Evolutionary conservation across 2,888 invertebrate species (phyloP).

Genomic region (Osmoderma eremita): DNA sequence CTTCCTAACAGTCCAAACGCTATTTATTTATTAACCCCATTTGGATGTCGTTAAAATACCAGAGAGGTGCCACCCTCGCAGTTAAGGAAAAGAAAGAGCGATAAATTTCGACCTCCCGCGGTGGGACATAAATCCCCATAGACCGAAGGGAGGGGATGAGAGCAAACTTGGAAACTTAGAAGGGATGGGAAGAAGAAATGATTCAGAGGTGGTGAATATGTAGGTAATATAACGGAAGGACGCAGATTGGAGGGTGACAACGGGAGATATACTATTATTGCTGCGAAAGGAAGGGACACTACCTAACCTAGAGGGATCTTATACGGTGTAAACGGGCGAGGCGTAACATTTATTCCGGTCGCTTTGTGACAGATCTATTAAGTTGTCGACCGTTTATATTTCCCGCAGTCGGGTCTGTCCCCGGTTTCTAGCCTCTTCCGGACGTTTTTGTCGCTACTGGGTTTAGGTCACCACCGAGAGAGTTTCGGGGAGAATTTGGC

Average conservation of each 20-base stretch:
- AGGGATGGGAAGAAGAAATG: not conserved
- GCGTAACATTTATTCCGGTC: conserved; percentile 29
- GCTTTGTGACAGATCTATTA: conserved; percentile 31
- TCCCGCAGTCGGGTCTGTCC: not conserved
- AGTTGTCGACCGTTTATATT: conserved; percentile 29
- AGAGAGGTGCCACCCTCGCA: not conserved
- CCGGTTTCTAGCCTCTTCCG: too few relatives aligned
- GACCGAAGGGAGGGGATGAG: not conserved
- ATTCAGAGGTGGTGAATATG: not conserved
- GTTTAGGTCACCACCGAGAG: too few relatives aligned
- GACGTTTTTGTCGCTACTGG: too few relatives aligned
- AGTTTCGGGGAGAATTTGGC: too few relatives aligned
- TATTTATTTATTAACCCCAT: conserved; percentile 1
- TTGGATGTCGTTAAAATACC: not conserved
- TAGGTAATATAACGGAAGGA: not conserved
- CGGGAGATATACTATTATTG: not conserved
- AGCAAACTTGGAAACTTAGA: not conserved
- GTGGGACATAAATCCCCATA: conserved; percentile 14
- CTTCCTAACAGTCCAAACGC: too few relatives aligned
- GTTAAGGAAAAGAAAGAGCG: conserved; percentile 1
- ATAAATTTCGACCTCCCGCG: conserved; percentile 22
- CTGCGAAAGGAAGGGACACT: too few relatives aligned
- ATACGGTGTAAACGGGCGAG: not conserved
- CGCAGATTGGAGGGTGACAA: not conserved
- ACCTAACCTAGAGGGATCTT: not conserved